phyloP scores from a whole-genome alignment of 2,797 vertebrate species.

The Dermochelys coriacea region DNA sequence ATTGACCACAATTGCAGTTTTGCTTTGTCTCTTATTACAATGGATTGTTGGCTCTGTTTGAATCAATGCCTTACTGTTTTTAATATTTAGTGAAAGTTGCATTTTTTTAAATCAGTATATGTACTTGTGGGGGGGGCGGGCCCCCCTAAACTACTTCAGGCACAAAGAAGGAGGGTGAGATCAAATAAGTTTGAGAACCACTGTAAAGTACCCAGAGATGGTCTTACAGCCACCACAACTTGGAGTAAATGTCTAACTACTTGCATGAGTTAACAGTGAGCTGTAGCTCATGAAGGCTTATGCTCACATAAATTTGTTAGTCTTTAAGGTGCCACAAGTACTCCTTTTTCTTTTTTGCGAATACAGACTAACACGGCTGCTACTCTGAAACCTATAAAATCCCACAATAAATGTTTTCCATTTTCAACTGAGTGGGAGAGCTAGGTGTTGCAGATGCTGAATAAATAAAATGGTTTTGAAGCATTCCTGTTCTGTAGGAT shows the following conservation, averaged over 20 bases:
- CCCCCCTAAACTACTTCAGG: neutral
- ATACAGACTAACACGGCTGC: no score
- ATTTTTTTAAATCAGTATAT: neutral
- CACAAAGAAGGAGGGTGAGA: neutral
- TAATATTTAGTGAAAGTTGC: neutral
- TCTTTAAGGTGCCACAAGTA: no score
- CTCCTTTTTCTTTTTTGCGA: no score
- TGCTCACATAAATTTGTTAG: no score
- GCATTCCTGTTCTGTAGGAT: neutral
- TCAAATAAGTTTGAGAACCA: neutral
- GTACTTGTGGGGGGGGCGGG: neutral
- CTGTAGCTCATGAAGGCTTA: no score
- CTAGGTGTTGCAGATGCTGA: neutral
- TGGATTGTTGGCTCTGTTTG: neutral
- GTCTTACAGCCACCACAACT: neutral
- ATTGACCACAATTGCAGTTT: neutral
- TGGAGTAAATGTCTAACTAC: neutral
- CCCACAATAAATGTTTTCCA: rapidly evolving
- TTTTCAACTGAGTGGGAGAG: neutral
- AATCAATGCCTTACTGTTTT: neutral
- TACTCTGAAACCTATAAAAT: slow-evolving; percentile 7
- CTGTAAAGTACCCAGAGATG: neutral
- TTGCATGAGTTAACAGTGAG: neutral
- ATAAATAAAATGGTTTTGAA: neutral
- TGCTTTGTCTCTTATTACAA: neutral